Evolutionary conservation across 2,113 vertebrate genomes (phyloP).

Genomic region (Dermatemys mawii): DNA sequence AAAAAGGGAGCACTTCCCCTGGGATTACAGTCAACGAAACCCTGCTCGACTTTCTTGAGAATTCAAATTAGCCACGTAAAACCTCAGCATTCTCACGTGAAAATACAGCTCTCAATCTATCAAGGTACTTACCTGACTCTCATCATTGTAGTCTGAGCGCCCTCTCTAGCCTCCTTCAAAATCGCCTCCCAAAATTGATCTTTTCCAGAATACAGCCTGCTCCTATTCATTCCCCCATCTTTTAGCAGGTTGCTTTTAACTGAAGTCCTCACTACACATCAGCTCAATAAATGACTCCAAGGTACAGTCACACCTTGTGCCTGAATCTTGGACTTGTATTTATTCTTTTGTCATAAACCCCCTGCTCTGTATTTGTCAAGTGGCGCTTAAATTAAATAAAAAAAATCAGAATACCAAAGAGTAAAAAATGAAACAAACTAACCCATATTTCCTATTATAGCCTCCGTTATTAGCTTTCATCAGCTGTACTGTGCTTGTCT

Average conservation of each 20-base stretch:
- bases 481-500: background rate
- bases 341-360: background rate
- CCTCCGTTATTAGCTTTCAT: background rate
- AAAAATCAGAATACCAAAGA: background rate
- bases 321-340: background rate
- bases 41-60: background rate
- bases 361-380: background rate
- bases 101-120: background rate
- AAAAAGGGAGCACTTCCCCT: background rate
- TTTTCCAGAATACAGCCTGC: background rate
- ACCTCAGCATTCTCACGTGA: accelerated
- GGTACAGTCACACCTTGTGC: background rate
- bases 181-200: background rate
- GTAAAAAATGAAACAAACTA: background rate
- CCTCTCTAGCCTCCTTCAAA: background rate
- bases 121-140: background rate
- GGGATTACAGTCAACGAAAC: background rate
- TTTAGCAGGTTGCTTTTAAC: background rate
- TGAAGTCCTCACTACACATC: background rate
- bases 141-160: background rate
- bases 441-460: background rate
- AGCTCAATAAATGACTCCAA: background rate
- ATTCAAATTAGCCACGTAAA: background rate
- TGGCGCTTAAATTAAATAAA: background rate
- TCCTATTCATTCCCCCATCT: background rate